Conservation (phyloP, 2,888 invertebrate genomes). For the Lordiphosa fenestrarum region DNA sequence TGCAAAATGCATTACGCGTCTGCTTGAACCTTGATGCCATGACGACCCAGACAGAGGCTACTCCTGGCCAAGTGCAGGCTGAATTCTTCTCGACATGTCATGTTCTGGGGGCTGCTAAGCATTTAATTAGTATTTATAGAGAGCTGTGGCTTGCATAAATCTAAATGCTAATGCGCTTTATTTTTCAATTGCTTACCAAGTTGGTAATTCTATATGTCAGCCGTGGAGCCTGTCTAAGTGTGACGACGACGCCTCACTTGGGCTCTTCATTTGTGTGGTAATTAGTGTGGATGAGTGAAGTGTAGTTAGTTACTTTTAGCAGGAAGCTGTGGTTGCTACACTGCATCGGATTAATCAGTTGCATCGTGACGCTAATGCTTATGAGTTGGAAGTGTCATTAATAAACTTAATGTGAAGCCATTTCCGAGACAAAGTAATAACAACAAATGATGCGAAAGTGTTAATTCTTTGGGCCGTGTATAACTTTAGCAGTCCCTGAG, state of each 20-base stretch:
- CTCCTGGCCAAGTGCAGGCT: conserved; percentile 33
- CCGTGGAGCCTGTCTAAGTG: conserved; percentile 9
- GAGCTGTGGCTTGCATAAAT: conserved; percentile 42
- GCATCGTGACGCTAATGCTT: conserved; percentile 7
- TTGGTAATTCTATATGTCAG: conserved; percentile 45
- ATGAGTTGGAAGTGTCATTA: conserved; percentile 7
- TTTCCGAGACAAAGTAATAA: conserved; percentile 9
- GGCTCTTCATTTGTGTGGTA: conserved; percentile 13
- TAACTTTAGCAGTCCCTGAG: conserved; percentile 7
- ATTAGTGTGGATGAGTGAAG: conserved; percentile 26
- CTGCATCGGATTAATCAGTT: background rate
- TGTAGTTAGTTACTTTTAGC: conserved; percentile 7
- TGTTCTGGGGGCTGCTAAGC: conserved; percentile 30
- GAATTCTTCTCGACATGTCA: conserved; percentile 20
- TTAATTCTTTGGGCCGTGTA: conserved; percentile 26
- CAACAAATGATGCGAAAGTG: conserved; percentile 35
- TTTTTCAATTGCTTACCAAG: conserved; percentile 42
- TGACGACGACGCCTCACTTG: conserved; percentile 1
- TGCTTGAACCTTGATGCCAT: conserved; percentile 60
- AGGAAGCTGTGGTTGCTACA: conserved; percentile 13
- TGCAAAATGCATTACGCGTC: conserved; percentile 70
- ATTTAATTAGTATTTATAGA: conserved; percentile 50
- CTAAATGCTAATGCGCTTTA: conserved; percentile 42
- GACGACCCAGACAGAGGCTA: conserved; percentile 37
- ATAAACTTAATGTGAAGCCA: conserved; percentile 28